phyloP scores from a whole-genome alignment of 2,113 vertebrate genomes.

The Takifugu flavidus region DNA sequence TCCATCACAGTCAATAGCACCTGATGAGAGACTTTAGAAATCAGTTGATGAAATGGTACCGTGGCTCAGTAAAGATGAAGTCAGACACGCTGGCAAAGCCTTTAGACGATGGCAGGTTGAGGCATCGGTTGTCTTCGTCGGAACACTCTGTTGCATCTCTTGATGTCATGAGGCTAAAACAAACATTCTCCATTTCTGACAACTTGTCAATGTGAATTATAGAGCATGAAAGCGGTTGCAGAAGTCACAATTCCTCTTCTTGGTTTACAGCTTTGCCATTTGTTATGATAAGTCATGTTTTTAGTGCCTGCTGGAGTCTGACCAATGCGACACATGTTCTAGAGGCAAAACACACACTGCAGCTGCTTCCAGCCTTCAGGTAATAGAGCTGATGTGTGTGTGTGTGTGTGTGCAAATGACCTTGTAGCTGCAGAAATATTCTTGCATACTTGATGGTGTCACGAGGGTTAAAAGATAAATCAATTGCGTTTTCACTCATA shows the following conservation, averaged over 20 bases:
- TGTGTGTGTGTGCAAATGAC: constrained; percentile 27
- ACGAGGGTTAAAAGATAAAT: constrained; percentile 31
- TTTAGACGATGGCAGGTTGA: constrained; percentile 12
- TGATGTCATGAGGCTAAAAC: constrained; percentile 47
- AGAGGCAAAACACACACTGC: constrained; percentile 39
- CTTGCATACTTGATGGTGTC: constrained; percentile 27
- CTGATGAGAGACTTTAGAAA: constrained; percentile 4
- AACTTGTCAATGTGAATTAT: constrained; percentile 66
- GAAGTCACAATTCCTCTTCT: constrained; percentile 46
- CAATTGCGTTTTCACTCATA: constrained; percentile 19
- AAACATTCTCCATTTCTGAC: constrained; percentile 55
- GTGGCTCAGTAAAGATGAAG: constrained; percentile 27
- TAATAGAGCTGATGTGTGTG: constrained; percentile 20
- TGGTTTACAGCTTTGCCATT: constrained; percentile 47
- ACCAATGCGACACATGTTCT: constrained; percentile 34
- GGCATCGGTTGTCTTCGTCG: constrained; percentile 24
- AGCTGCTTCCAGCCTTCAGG: constrained; percentile 56
- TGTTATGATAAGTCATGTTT: constrained; percentile 47
- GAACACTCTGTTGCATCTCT: constrained; percentile 31
- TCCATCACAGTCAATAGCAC: constrained; percentile 5
- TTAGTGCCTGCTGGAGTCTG: constrained; percentile 36
- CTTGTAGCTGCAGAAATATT: constrained; percentile 49
- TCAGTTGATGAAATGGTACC: constrained; percentile 4
- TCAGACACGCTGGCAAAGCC: constrained; percentile 8
- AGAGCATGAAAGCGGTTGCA: constrained; percentile 41